These are phyloP conservation scores for Pseudochirops corinnae DNA, from an alignment of 2,797 vertebrate genomes.

Conservation along the genomic window DNA sequence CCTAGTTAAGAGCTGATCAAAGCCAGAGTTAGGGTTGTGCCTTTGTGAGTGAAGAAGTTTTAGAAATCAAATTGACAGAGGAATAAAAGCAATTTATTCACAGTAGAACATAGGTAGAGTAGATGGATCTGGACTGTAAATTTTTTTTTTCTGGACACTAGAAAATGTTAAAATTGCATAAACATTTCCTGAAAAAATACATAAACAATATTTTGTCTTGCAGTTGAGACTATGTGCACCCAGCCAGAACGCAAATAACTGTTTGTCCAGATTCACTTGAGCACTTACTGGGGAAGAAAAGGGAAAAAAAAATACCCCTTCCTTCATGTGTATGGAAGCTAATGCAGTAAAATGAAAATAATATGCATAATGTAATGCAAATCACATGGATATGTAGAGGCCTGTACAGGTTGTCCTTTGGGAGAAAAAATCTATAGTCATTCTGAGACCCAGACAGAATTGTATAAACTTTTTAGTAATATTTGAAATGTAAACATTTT, in stretches of 20 bases:
- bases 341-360: slow-evolving; percentile 44
- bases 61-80: neutral
- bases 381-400: neutral
- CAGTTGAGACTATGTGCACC: neutral
- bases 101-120: neutral
- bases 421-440: slow-evolving; percentile 9
- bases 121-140: neutral
- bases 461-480: slow-evolving; percentile 34
- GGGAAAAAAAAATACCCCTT: neutral
- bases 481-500: slow-evolving; percentile 28
- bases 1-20: neutral
- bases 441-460: slow-evolving; percentile 7
- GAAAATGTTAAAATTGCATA: slow-evolving; percentile 39
- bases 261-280: neutral
- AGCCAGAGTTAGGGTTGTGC: neutral
- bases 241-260: neutral
- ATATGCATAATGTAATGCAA: slow-evolving; percentile 11
- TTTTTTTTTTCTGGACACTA: neutral
- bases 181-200: neutral
- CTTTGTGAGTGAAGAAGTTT: neutral
- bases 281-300: neutral
- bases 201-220: neutral
- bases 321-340: slow-evolving; percentile 25
- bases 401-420: slow-evolving; percentile 30
- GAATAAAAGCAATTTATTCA: slow-evolving; percentile 9